Conservation (phyloP, 2,113 vertebrate species). For the Gadus macrocephalus region DNA sequence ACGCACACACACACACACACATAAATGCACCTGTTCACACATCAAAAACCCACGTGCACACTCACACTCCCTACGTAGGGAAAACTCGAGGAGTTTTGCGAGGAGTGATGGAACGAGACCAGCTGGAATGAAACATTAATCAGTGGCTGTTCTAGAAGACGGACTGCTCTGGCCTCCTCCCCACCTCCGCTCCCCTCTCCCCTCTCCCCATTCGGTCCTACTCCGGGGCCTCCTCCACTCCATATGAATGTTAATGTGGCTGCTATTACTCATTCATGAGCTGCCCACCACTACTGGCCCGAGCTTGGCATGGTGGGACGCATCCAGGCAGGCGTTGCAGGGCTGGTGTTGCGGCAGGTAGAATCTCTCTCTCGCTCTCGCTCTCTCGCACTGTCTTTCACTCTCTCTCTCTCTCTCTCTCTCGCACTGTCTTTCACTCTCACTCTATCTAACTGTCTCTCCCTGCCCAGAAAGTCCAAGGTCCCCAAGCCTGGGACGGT, state of each 20-base stretch:
- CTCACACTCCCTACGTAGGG: slow-evolving; percentile 13
- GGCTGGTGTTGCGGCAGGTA: slow-evolving; percentile 41
- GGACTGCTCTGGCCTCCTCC: slow-evolving; percentile 36
- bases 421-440: no score
- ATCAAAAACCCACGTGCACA: slow-evolving; percentile 9
- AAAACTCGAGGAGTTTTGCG: slow-evolving; percentile 44
- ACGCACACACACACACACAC: slow-evolving; percentile 7
- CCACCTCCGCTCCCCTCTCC: slow-evolving; percentile 47
- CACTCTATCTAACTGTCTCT: no score
- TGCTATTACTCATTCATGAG: slow-evolving; percentile 67
- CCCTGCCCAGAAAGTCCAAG: no score
- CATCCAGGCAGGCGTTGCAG: not conserved
- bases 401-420: no score
- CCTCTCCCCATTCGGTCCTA: slow-evolving; percentile 33
- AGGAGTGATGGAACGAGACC: slow-evolving; percentile 47
- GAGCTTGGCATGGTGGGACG: slow-evolving; percentile 33
- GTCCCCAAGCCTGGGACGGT: not conserved
- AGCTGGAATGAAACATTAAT: slow-evolving; percentile 69
- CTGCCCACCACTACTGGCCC: slow-evolving; percentile 37
- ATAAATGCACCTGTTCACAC: not conserved
- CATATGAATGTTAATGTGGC: slow-evolving; percentile 64
- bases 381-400: no score
- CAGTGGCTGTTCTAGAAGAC: slow-evolving; percentile 63
- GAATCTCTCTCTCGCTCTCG: not conserved
- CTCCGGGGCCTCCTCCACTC: no score